These are phyloP conservation scores for Rattus norvegicus DNA, from an alignment of 2,113 vertebrate genomes.

Conservation along the genomic window GRCr8 NC_086028.1:52777001-52777500, in stretches of 20 bases:
- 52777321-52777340: not conserved
- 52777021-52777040: not conserved
- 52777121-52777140: not conserved
- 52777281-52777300: not conserved
- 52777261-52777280: not conserved
- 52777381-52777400: not conserved
- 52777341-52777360: not conserved
- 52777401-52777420: not conserved
- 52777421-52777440: not conserved
- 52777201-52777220: not conserved
- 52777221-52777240: not conserved
- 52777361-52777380: not conserved
- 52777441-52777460: not conserved
- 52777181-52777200: rapidly evolving
- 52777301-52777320: not conserved
- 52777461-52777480: not conserved
- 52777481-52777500: not conserved
- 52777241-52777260: not conserved
- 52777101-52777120: not conserved
- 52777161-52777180: not conserved
- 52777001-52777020: not conserved
- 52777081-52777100: not conserved
- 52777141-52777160: not conserved
- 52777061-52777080: not conserved
- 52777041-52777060: not conserved